Base-by-base conservation (phyloP, 2,888 invertebrate species). In the Poecilus cupreus region DNA sequence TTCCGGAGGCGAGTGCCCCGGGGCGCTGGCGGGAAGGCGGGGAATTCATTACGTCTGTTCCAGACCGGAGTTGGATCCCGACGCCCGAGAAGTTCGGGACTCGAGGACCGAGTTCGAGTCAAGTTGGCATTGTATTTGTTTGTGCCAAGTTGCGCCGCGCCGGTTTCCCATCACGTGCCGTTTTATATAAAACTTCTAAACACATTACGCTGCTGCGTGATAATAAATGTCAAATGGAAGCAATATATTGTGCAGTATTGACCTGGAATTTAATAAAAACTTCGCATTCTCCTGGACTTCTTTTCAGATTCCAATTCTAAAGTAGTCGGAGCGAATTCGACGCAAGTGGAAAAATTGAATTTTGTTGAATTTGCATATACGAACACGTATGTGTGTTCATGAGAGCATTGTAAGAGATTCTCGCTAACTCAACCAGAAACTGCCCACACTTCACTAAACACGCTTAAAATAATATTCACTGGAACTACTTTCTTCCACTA, bases 121-220 rank as follows among this genome's bases (percentile, higher is more conserved):
- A 60, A 68, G 60, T 70, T 79, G 60, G 51, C 68, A 20, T 70
- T 79, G 79, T 68, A 46, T 72, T 72, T 77, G 60, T 57, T 77
- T 60, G 77, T 60, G 39, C 75, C 54, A 32, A 49, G 54, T 32
- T 74, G 24, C 46, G n/a, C n/a, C 22, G 57, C 22, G 57, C 13
- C 11, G 70, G 39, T 37, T 78, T 70, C 68, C 68, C 70, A 64
- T 68, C 79, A 79, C 79, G 79, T 79, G 51, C 79, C 68, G 37
- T 68, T 79, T 78, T 79, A 79, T 79, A 79, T 79, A 79, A 79
- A 79, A 79, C 79, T 79, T 79, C 79, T 79, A 79, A 79, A 79
- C 79, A 79, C 79, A 79, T 79, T 79, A 79, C 68, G 79, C 32
- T 68, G 68, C 79, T 79, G 79, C 79, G 79, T 79, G 79, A 79